These are phyloP conservation scores for Caerostris extrusa DNA, from an alignment of 1,140 invertebrate genomes.

Conservation along the genomic window DNA sequence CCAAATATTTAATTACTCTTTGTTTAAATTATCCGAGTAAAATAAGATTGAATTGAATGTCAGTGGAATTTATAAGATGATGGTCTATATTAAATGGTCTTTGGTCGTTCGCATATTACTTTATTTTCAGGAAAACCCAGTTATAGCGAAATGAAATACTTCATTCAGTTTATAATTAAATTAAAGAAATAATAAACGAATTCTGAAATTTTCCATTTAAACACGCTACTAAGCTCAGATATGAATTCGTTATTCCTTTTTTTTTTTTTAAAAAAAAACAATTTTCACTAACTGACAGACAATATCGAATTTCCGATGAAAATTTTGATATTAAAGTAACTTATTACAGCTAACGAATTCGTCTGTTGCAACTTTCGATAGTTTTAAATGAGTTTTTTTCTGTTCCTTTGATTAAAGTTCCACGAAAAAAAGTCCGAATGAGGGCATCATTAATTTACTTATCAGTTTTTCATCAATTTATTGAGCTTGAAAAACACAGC, in stretches of 20 bases:
- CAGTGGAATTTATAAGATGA: background rate
- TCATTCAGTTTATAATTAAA: background rate
- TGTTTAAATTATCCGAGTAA: too few relatives aligned
- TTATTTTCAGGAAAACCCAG: background rate
- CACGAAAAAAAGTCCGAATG: background rate
- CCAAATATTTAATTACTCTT: too few relatives aligned
- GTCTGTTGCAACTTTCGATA: background rate
- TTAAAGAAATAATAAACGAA: background rate
- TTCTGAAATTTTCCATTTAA: background rate
- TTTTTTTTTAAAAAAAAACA: background rate
- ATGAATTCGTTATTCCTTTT: constrained; percentile 13
- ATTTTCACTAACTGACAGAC: background rate
- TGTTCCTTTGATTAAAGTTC: constrained; percentile 6
- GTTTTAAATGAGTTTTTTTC: background rate
- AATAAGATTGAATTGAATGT: background rate
- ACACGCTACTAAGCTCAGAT: background rate
- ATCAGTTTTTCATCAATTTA: constrained; percentile 36
- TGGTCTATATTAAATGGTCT: background rate
- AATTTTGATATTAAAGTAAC: constrained; percentile 29
- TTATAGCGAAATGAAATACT: background rate
- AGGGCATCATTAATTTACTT: constrained; percentile 12
- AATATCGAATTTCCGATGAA: constrained; percentile 31
- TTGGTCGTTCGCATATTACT: background rate
- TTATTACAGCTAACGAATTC: constrained; percentile 26
- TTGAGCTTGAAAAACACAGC: background rate